Percentiles rank a stretch among this genome's conserved stretches.
These are phyloP conservation scores for Oxytorus armatus DNA, from an alignment of 2,888 invertebrate genomes.

Conservation along the genomic window DNA sequence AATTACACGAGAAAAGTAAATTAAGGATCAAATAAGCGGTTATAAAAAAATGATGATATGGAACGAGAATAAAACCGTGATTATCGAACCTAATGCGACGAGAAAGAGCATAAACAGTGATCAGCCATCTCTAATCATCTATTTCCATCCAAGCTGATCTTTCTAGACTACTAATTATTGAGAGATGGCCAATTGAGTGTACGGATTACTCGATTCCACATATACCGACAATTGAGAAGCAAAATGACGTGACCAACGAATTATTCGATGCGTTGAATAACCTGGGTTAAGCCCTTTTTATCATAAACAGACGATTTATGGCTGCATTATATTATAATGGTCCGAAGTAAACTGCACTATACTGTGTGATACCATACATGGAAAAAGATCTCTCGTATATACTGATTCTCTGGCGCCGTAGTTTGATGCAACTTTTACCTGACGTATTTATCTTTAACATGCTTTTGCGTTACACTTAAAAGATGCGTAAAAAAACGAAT, in stretches of 20 bases:
- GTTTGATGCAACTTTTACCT: conserved; percentile 33
- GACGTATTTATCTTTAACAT: conserved; percentile 48
- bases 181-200: too few species aligned
- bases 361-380: conserved; percentile 1
- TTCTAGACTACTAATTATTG: too few species aligned
- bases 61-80: too few species aligned
- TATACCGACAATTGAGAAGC: background rate
- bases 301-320: background rate
- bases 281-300: background rate
- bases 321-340: background rate
- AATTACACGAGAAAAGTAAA: too few species aligned
- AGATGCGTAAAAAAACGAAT: conserved; percentile 23
- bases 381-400: conserved; percentile 13
- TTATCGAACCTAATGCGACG: too few species aligned
- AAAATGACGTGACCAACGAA: background rate
- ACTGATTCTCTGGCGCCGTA: conserved; percentile 42
- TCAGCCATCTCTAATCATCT: too few species aligned
- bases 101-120: too few species aligned
- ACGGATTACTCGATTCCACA: too few species aligned
- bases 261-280: too few species aligned
- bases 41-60: too few species aligned
- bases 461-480: conserved; percentile 57
- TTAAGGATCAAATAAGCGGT: too few species aligned
- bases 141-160: too few species aligned
- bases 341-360: background rate